Conservation (phyloP, 2,113 vertebrate species). For the Toxotes jaculatrix region DNA sequence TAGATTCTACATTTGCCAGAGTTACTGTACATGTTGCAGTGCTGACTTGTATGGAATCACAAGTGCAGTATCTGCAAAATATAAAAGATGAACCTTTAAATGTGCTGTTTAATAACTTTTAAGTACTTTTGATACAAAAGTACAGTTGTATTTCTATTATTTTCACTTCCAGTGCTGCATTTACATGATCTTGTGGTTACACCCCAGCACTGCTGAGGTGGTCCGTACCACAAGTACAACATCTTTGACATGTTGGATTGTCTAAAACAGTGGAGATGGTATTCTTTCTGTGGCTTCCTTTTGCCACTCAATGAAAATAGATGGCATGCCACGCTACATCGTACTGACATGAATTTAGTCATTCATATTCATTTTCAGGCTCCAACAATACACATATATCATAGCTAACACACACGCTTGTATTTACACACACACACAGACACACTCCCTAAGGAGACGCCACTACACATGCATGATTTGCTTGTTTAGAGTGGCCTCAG, state of each 20-base stretch:
- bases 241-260: conserved; percentile 1
- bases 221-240: background rate
- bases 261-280: background rate
- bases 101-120: background rate
- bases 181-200: background rate
- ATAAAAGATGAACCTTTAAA: background rate
- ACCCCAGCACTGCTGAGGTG: background rate
- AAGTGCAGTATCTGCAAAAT: background rate
- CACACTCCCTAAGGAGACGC: conserved; percentile 19
- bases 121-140: background rate
- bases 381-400: conserved; percentile 18
- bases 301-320: conserved; percentile 24
- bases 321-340: conserved; percentile 15
- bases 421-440: conserved; percentile 9
- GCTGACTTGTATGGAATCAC: too few species aligned
- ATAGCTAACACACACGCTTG: conserved; percentile 13
- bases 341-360: conserved; percentile 38
- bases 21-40: background rate
- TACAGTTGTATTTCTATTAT: background rate
- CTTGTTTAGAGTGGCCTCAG: conserved; percentile 37
- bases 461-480: conserved; percentile 41
- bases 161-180: background rate
- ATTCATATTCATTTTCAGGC: conserved; percentile 65
- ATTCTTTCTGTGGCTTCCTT: conserved; percentile 6
- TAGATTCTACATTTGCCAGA: background rate